Evolutionary conservation across 2,113 vertebrate genomes (phyloP).

Genomic region (Callopanchax toddi): DNA sequence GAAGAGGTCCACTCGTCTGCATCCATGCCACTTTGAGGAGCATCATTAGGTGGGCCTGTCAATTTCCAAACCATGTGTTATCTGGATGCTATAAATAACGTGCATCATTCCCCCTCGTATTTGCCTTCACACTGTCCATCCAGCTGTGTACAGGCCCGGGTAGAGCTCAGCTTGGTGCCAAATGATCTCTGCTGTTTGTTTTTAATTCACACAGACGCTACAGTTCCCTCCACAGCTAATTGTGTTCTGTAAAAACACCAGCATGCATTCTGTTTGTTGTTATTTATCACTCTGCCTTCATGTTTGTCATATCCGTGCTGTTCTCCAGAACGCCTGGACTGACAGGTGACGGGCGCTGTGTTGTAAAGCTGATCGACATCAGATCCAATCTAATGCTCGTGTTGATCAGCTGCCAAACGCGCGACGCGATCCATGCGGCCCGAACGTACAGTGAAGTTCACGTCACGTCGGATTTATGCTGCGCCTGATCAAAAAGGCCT

Average conservation of each 20-base stretch:
- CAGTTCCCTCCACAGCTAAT: conserved; percentile 1
- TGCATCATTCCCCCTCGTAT: conserved; percentile 58
- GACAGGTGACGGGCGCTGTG: conserved; percentile 36
- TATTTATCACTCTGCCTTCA: not conserved
- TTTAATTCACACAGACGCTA: conserved; percentile 29
- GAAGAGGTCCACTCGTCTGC: conserved; percentile 77
- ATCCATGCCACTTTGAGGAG: conserved; percentile 78
- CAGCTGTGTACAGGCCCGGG: conserved; percentile 42
- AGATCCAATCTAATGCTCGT: conserved; percentile 20
- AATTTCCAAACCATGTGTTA: conserved; percentile 70
- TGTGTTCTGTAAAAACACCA: not conserved
- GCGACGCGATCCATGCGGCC: conserved; percentile 43
- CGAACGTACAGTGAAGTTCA: conserved; percentile 46
- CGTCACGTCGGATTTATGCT: conserved; percentile 51
- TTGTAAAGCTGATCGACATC: conserved; percentile 30
- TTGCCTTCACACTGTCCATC: conserved; percentile 57
- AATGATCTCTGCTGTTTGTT: conserved; percentile 43
- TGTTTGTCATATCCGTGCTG: not conserved
- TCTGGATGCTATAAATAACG: conserved; percentile 78
- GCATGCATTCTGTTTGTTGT: not conserved
- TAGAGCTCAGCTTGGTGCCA: conserved; percentile 34
- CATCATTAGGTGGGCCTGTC: conserved; percentile 82
- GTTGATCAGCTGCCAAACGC: conserved; percentile 48
- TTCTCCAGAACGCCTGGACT: not conserved
- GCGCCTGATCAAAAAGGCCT: conserved; percentile 75